A percentile compares a stretch with the other conserved stretches of the same genome.
These are phyloP conservation scores for Harpalus rufipes DNA, from an alignment of 2,888 invertebrate genomes.

Conservation along the genomic window DNA sequence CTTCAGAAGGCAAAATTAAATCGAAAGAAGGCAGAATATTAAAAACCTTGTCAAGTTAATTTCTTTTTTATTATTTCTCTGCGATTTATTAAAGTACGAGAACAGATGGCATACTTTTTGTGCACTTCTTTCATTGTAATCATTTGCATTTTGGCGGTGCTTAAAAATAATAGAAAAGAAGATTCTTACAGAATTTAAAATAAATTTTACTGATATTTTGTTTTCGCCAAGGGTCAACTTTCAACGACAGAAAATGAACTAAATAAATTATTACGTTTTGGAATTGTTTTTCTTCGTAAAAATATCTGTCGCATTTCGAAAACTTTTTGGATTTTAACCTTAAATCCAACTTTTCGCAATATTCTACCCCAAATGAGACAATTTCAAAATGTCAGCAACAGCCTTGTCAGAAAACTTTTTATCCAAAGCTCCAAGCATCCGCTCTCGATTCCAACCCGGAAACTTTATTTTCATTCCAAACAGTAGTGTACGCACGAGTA, in stretches of 20 bases:
- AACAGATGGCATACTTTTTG: constrained; percentile 17
- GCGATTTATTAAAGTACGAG: constrained; percentile 27
- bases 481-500: neutral
- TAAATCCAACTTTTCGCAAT: neutral
- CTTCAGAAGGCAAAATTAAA: constrained; percentile 14
- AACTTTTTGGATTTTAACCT: neutral
- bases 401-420: neutral
- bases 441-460: neutral
- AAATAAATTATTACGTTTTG: too few relatives aligned
- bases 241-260: too few relatives aligned
- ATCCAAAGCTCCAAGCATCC: neutral
- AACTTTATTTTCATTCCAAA: neutral
- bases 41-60: constrained; percentile 40
- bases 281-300: too few relatives aligned
- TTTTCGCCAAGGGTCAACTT: too few relatives aligned
- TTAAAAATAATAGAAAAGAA: neutral
- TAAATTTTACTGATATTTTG: neutral
- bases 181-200: neutral
- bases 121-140: neutral
- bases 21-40: constrained; percentile 33
- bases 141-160: neutral
- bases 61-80: constrained; percentile 28
- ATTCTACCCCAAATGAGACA: neutral
- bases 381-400: neutral
- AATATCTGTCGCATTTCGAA: neutral